Percentiles rank a stretch among this genome's conserved stretches.
Conservation (phyloP, 2,113 vertebrate genomes). For the Cromileptes altivelis region DNA sequence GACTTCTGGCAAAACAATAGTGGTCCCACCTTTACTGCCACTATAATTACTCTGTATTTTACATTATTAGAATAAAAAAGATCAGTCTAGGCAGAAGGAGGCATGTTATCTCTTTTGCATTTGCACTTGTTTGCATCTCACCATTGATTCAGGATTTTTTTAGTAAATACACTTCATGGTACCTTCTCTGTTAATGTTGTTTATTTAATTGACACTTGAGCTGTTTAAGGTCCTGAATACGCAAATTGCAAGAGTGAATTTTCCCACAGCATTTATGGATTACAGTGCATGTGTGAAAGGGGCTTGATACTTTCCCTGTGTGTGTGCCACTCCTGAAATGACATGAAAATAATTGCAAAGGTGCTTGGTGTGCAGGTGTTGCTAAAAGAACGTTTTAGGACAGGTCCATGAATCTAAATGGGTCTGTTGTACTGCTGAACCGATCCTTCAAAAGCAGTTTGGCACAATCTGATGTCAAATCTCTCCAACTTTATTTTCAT, state of each 20-base stretch:
- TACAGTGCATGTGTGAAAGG: slow-evolving; percentile 55
- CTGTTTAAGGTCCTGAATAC: neutral
- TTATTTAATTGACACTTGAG: neutral
- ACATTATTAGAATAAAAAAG: neutral
- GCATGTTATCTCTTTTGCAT: neutral
- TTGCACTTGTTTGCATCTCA: neutral
- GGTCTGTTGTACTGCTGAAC: slow-evolving; percentile 65
- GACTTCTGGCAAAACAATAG: no score
- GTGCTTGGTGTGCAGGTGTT: neutral
- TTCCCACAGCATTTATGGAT: neutral
- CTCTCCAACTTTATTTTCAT: neutral
- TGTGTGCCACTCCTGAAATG: slow-evolving; percentile 25
- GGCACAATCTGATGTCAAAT: slow-evolving; percentile 31
- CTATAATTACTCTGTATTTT: neutral
- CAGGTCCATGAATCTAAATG: slow-evolving; percentile 28
- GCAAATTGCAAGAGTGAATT: neutral
- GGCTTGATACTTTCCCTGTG: slow-evolving; percentile 27
- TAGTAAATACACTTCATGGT: neutral
- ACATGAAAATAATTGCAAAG: slow-evolving; percentile 14
- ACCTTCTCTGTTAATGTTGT: neutral
- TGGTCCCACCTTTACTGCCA: no score
- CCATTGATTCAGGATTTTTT: neutral
- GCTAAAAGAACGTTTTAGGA: neutral
- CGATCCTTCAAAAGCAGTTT: neutral
- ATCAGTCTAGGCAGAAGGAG: neutral